Evolutionary conservation across 2,888 invertebrate species (phyloP).

Genomic region (Syrphus vitripennis): DNA sequence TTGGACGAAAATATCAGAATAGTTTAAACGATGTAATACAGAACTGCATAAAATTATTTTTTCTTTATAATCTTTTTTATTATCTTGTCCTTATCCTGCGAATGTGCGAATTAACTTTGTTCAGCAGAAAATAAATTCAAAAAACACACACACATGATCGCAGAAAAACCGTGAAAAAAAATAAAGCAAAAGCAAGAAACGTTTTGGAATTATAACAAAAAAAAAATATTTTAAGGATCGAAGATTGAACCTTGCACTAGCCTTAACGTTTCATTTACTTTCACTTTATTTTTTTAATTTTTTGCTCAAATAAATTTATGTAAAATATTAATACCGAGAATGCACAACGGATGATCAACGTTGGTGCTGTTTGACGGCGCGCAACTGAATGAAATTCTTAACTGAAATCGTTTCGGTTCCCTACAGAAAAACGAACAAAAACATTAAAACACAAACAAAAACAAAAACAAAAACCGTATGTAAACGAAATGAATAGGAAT

Average conservation of each 20-base stretch:
- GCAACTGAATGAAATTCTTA: conserved; percentile 79
- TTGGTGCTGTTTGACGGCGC: conserved; percentile 81
- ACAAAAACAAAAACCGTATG: conserved; percentile 46
- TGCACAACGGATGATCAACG: conserved; percentile 77
- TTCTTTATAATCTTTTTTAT: neutral
- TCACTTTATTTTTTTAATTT: conserved; percentile 38
- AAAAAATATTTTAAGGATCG: conserved; percentile 47
- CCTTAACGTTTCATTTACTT: conserved; percentile 37
- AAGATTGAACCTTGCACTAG: conserved; percentile 34
- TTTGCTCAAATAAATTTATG: neutral
- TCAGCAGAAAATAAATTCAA: neutral
- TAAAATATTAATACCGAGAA: conserved; percentile 44
- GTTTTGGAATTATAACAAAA: neutral
- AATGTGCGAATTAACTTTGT: conserved; percentile 16
- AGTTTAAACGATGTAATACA: conserved; percentile 5
- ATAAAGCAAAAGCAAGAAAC: neutral
- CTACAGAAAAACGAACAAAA: conserved; percentile 61
- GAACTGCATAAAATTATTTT: conserved; percentile 15
- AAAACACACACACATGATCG: neutral
- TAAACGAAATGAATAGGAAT: conserved; percentile 65
- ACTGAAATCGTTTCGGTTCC: conserved; percentile 60
- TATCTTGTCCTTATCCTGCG: conserved; percentile 13
- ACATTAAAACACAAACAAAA: conserved; percentile 57
- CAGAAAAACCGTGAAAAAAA: conserved; percentile 14
- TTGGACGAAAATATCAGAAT: conserved; percentile 12